Evolutionary conservation across 2,113 vertebrate genomes (phyloP).

Genomic region (Macheiramphus alcinus): DNA sequence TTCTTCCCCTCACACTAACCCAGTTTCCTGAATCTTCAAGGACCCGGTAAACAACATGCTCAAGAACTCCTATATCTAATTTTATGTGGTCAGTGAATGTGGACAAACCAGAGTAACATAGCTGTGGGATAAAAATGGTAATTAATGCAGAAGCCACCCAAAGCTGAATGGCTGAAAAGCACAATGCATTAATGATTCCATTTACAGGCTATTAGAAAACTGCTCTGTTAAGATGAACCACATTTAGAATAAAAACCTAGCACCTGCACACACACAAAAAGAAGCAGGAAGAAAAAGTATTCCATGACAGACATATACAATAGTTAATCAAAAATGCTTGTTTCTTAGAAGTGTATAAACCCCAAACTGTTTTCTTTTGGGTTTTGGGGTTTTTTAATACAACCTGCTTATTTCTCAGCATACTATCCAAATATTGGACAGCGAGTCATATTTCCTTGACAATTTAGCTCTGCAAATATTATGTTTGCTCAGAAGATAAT

Average conservation of each 20-base stretch:
- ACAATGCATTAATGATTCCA: constrained; percentile 55
- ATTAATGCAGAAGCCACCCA: constrained; percentile 32
- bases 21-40: background rate
- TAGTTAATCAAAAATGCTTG: constrained; percentile 19
- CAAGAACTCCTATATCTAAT: background rate
- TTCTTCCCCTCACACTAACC: background rate
- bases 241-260: constrained; percentile 23
- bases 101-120: background rate
- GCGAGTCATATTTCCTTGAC: background rate
- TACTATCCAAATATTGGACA: background rate
- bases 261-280: constrained; percentile 48
- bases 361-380: background rate
- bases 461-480: background rate
- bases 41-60: background rate
- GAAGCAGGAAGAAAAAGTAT: constrained; percentile 25
- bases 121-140: background rate
- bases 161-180: constrained; percentile 38
- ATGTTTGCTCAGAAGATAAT: background rate
- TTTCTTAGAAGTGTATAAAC: background rate
- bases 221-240: background rate
- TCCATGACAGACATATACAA: background rate
- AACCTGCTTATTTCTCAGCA: background rate
- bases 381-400: background rate
- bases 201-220: constrained; percentile 38
- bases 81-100: background rate